Evolutionary conservation across 2,888 invertebrate species (phyloP).

Genomic region (Parascotia fuliginaria): DNA sequence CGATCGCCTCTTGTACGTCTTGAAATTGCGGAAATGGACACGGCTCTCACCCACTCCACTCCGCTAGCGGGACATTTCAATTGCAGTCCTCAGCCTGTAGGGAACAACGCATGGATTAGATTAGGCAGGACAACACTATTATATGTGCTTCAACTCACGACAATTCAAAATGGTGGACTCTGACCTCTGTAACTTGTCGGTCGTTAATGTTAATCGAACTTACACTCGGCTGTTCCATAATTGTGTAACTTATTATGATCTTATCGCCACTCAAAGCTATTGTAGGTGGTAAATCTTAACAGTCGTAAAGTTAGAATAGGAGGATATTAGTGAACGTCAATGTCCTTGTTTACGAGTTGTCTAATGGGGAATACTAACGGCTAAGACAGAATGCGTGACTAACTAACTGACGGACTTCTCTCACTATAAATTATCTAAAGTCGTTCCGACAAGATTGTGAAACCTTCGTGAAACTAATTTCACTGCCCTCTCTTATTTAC

Average conservation of each 20-base stretch:
- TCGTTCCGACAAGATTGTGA: conserved; percentile 42
- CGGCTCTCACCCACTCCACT: conserved; percentile 78
- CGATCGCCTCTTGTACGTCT: conserved; percentile 81
- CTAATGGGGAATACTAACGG: conserved; percentile 76
- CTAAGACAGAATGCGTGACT: conserved; percentile 65
- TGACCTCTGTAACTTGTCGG: conserved; percentile 6
- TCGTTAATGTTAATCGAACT: conserved; percentile 55
- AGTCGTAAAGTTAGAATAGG: conserved; percentile 73
- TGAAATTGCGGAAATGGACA: conserved; percentile 84
- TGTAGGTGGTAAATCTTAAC: conserved; percentile 46
- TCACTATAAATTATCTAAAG: conserved; percentile 31
- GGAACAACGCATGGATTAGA: conserved; percentile 60
- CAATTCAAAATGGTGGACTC: conserved; percentile 7
- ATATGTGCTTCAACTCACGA: conserved; percentile 15
- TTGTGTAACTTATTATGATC: conserved; percentile 57
- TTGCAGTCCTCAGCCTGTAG: conserved; percentile 65
- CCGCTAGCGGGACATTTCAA: conserved; percentile 82
- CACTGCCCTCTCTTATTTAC: conserved; percentile 32
- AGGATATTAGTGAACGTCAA: conserved; percentile 76
- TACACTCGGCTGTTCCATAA: conserved; percentile 48
- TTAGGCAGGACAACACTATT: conserved; percentile 37
- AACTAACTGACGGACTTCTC: conserved; percentile 58
- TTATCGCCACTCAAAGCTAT: conserved; percentile 54
- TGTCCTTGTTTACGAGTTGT: conserved; percentile 75
- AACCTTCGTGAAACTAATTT: conserved; percentile 49